These are phyloP conservation scores for Ambastaia sidthimunki DNA, from an alignment of 2,797 vertebrate genomes.

Conservation along the genomic window DNA sequence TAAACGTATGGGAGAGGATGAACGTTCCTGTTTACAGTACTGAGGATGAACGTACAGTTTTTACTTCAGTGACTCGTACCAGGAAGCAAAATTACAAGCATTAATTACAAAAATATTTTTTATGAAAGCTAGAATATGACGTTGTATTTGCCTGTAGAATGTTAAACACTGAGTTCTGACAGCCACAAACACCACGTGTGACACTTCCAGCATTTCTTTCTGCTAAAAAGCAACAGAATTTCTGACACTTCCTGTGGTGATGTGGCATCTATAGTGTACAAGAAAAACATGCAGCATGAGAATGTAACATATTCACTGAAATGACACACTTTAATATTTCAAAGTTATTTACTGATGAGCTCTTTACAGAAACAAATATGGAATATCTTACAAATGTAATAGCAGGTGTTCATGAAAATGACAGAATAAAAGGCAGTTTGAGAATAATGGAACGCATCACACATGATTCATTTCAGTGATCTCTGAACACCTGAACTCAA, in stretches of 20 bases:
- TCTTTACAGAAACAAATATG: not conserved
- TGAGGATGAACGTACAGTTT: not conserved
- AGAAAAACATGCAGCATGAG: not conserved
- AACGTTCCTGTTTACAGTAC: conserved; percentile 7
- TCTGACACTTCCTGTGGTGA: conserved; percentile 21
- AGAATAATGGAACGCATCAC: not conserved
- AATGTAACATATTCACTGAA: too few species aligned
- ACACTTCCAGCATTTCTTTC: not conserved
- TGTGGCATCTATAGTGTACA: not conserved
- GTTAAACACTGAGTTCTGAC: not conserved
- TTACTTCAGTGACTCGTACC: too few species aligned
- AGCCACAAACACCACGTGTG: not conserved
- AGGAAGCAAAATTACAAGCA: too few species aligned
- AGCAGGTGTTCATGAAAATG: not conserved
- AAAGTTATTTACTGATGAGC: not conserved
- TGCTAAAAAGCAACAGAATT: not conserved
- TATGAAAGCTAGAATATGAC: not conserved
- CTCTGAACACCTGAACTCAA: not conserved
- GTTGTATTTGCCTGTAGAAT: not conserved
- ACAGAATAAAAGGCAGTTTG: not conserved
- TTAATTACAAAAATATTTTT: too few species aligned
- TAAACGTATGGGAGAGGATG: conserved; percentile 43
- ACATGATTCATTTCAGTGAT: not conserved
- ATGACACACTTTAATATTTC: not conserved
- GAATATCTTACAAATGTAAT: not conserved